A percentile compares a stretch with the other conserved stretches of the same genome.
These are phyloP conservation scores for Xiphorhynchus elegans DNA, from an alignment of 2,113 vertebrate genomes.

Conservation along the genomic window DNA sequence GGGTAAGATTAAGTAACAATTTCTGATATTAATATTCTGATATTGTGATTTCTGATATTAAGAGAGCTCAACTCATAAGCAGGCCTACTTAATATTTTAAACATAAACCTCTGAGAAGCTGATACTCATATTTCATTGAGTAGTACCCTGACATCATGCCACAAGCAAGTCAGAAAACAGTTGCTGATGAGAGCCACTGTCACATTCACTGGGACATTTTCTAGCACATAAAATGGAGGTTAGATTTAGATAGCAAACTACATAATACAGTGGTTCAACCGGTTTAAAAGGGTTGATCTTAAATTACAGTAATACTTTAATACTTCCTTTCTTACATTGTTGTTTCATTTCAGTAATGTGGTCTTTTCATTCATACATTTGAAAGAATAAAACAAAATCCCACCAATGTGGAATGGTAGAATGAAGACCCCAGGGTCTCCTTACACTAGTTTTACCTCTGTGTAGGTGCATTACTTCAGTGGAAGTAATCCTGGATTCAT, in stretches of 20 bases:
- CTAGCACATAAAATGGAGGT: background rate
- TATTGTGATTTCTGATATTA: background rate
- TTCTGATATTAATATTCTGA: background rate
- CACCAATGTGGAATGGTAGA: background rate
- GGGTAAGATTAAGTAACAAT: background rate
- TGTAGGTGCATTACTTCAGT: background rate
- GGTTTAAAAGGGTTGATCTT: background rate
- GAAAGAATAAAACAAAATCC: background rate
- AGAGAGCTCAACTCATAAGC: background rate
- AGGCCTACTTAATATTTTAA: background rate
- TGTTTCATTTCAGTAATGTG: background rate
- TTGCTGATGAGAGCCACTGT: background rate
- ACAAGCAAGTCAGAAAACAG: background rate
- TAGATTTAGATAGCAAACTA: background rate
- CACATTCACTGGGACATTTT: background rate
- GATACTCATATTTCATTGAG: background rate
- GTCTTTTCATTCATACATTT: background rate
- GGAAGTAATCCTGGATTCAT: background rate
- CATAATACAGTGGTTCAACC: background rate
- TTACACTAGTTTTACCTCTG: background rate
- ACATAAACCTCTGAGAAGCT: background rate
- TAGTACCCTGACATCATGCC: background rate
- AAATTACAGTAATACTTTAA: background rate
- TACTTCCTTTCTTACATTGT: background rate
- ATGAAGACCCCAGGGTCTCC: background rate